Base-by-base conservation (phyloP, 2,113 vertebrate genomes). In the Cottus gobio region DNA sequence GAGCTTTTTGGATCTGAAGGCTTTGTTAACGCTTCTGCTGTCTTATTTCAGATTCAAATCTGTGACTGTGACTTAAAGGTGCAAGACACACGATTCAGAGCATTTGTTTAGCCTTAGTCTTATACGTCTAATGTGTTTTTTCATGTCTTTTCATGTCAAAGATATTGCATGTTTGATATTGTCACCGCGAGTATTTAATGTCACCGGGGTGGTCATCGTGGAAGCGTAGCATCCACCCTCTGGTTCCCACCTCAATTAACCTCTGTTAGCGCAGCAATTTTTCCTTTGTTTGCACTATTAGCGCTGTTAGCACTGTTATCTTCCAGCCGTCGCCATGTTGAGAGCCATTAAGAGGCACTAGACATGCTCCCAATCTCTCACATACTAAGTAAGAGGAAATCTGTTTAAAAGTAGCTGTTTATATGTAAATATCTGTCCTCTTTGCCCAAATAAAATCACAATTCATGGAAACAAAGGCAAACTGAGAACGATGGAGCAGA, bases 1-100 rank as follows among this genome's bases (percentile, higher is more conserved):
- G 78, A 75, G 31, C 63, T 82, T 87, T 88, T 76, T 75, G 46
- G 10, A 20, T 69, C 24, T 28, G 20, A 57, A 75, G 57, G 61
- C 28, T 67, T 71, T 70, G 15, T 79, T 50, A 81, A 69, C 11
- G 16, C 39, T 61, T 44, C 15, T 72, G 56, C 36, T 37, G 30
- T 50, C 36, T 36, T 9, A 62, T 66, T 69, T 52, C n/a, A 63
- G 26, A 78, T 71, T 36, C 24, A 54, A 72, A 57, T 63, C 16
- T 30, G 11, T 44, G 34, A 28, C 16, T 30, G 13, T 42, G 26
- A 34, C 5, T 63, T 16, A 58, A 22, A 50, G 20, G 46, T 22
- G 20, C 48, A 50, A 22, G 22, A 9, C 20, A 8, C 20, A 50
- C 0, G 18, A 50, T 50, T 22, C 1, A 50, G 48, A 50, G 42